Percentiles rank a stretch among this genome's conserved stretches.
Evolutionary conservation across 2,888 invertebrate species (phyloP).

Genomic region (Leptinotarsa peninsularis): DNA sequence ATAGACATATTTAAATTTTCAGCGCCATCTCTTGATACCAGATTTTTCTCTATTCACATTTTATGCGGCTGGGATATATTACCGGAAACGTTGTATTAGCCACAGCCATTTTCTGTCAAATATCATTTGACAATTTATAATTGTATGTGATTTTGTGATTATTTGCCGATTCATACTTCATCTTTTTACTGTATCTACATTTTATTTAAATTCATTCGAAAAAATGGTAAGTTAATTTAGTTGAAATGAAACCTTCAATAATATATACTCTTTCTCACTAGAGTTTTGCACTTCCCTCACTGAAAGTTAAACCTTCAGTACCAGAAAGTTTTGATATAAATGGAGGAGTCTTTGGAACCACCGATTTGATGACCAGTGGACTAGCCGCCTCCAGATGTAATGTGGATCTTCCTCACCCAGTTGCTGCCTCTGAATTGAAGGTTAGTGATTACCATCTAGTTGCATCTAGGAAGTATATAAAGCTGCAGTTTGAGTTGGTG

Average conservation of each 20-base stretch:
- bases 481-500: too few relatives aligned
- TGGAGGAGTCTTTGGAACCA: constrained; percentile 75
- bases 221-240: constrained; percentile 34
- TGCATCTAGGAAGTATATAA: background rate
- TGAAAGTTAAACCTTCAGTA: constrained; percentile 71
- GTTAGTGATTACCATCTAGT: constrained; percentile 67
- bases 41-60: too few relatives aligned
- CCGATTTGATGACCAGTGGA: constrained; percentile 74
- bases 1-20: too few relatives aligned
- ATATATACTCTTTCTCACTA: constrained; percentile 60
- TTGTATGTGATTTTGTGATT: background rate
- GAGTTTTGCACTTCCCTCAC: constrained; percentile 76
- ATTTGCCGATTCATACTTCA: constrained; percentile 2
- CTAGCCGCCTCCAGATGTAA: constrained; percentile 69
- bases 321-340: constrained; percentile 65
- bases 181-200: background rate
- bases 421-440: constrained; percentile 76
- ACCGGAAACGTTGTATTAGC: too few relatives aligned
- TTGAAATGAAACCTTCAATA: background rate
- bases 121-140: background rate
- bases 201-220: background rate
- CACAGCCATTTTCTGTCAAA: too few relatives aligned
- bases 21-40: too few relatives aligned
- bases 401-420: constrained; percentile 73
- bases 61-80: too few relatives aligned